phyloP scores from a whole-genome alignment of 2,797 vertebrate genomes.

The Meda fulgida region DNA sequence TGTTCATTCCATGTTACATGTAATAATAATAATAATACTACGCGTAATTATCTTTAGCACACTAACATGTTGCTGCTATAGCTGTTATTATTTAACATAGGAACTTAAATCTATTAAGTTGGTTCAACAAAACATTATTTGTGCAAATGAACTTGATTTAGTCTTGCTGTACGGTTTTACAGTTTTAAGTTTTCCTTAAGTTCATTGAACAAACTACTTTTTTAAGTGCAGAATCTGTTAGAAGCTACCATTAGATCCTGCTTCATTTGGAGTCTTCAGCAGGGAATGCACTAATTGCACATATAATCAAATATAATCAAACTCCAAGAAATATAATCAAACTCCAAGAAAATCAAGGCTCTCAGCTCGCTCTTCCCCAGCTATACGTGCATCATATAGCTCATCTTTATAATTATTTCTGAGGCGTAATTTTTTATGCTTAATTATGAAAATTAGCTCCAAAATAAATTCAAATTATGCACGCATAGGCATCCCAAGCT shows the following conservation, averaged over 20 bases:
- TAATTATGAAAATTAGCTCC: constrained; percentile 65
- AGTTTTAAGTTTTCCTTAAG: background rate
- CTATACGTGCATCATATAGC: constrained; percentile 49
- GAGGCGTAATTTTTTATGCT: constrained; percentile 59
- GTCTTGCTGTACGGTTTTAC: background rate
- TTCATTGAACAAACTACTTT: constrained; percentile 12
- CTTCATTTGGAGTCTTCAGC: constrained; percentile 18
- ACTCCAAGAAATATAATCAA: constrained; percentile 29
- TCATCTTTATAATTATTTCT: constrained; percentile 62
- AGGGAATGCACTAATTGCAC: constrained; percentile 17
- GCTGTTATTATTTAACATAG: background rate
- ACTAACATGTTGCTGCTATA: background rate
- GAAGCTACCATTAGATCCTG: background rate
- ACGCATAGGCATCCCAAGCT: constrained; percentile 56
- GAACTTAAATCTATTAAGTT: background rate
- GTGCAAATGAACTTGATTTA: background rate
- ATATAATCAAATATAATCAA: constrained; percentile 32
- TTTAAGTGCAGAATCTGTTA: background rate
- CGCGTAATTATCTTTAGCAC: background rate
- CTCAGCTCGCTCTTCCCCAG: constrained; percentile 7
- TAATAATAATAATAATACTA: background rate
- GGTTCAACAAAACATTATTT: background rate
- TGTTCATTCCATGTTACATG: background rate
- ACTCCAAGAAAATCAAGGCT: constrained; percentile 61
- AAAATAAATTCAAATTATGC: constrained; percentile 65